Conservation (phyloP, 1,140 invertebrate genomes). For the Holotrichia oblita region DNA sequence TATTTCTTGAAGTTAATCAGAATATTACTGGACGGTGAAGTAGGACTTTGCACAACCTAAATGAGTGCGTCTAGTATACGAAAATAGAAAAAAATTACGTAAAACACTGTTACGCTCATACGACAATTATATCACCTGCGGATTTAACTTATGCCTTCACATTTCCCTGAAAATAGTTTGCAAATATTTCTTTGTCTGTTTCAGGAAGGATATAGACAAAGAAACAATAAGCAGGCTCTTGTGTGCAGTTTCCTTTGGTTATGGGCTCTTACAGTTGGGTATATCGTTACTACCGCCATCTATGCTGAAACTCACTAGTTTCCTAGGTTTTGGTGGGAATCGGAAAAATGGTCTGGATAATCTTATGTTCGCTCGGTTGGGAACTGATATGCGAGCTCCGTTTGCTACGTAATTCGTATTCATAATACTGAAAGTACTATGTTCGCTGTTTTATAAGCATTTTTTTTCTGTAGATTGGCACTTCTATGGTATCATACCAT, state of each 20-base stretch:
- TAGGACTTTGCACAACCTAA: too few species aligned
- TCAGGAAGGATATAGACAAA: background rate
- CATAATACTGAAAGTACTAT: too few species aligned
- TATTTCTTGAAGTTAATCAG: too few species aligned
- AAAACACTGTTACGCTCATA: too few species aligned
- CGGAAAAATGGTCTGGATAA: constrained; percentile 68
- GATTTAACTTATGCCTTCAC: too few species aligned
- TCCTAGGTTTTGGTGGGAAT: constrained; percentile 79
- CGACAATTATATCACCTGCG: too few species aligned
- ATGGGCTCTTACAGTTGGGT: constrained; percentile 77
- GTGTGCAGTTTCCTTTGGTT: constrained; percentile 77
- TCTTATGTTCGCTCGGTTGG: constrained; percentile 59
- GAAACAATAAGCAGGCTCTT: constrained; percentile 61
- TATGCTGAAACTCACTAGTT: constrained; percentile 72
- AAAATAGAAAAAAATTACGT: too few species aligned
- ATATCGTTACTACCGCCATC: constrained; percentile 76
- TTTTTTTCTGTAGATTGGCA: constrained; percentile 59
- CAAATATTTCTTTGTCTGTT: background rate
- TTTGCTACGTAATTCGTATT: constrained; percentile 65
- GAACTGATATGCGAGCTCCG: constrained; percentile 70
- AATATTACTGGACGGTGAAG: too few species aligned
- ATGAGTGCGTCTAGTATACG: too few species aligned
- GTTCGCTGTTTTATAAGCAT: too few species aligned
- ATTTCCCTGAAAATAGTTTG: too few species aligned
- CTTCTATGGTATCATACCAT: constrained; percentile 70